These are phyloP conservation scores for Polyergus mexicanus DNA, from an alignment of 1,140 invertebrate genomes.

Conservation along the genomic window DNA sequence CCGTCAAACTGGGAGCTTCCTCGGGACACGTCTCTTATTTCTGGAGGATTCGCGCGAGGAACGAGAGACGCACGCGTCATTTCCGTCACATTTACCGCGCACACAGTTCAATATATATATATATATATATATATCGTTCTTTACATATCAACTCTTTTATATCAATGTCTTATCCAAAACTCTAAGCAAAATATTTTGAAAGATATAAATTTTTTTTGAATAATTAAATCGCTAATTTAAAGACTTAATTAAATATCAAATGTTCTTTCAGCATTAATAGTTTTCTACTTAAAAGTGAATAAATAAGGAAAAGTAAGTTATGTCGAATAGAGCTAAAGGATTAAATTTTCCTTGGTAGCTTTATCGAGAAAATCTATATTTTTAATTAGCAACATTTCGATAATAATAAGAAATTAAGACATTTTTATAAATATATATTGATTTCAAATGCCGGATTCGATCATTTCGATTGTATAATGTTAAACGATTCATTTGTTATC, in stretches of 20 bases:
- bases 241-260: background rate
- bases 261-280: background rate
- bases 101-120: background rate
- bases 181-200: background rate
- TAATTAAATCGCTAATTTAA: background rate
- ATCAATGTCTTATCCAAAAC: background rate
- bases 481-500: conserved; percentile 13
- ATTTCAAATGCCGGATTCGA: conserved; percentile 10
- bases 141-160: too few relatives aligned
- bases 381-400: background rate
- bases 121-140: background rate
- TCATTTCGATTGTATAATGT: background rate
- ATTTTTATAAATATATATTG: background rate
- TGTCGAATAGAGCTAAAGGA: background rate
- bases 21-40: background rate
- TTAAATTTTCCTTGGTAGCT: background rate
- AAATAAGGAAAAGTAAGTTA: background rate
- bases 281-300: background rate
- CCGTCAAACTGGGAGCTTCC: conserved; percentile 1
- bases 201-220: background rate
- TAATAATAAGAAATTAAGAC: background rate
- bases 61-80: background rate
- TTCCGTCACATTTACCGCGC: background rate
- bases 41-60: background rate
- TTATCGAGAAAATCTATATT: background rate